phyloP scores from a whole-genome alignment of 2,888 invertebrate genomes.

The Megalurothrips usitatus region DNA sequence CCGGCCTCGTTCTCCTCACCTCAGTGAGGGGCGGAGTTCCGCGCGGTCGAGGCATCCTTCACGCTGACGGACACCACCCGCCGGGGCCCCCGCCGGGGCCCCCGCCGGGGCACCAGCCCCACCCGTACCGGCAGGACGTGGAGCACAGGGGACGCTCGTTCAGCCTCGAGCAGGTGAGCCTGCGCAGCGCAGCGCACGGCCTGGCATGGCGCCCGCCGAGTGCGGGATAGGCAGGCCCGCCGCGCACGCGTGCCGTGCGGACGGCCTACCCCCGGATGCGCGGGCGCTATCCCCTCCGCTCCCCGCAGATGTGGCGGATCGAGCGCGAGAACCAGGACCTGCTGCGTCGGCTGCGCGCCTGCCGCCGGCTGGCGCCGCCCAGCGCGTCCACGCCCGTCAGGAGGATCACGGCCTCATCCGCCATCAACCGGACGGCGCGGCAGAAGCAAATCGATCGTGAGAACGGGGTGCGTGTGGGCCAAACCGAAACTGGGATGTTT shows the following conservation, averaged over 20 bases:
- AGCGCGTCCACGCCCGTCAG: neutral
- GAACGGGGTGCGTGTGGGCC: neutral
- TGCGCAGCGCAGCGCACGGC: too few species aligned
- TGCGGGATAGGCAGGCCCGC: neutral
- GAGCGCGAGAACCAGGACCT: constrained; percentile 16
- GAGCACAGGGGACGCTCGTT: neutral
- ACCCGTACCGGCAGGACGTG: constrained; percentile 1
- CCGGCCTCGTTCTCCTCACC: neutral
- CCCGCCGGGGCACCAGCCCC: neutral
- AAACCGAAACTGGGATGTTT: neutral
- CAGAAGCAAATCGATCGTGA: neutral
- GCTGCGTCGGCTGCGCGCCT: constrained; percentile 1
- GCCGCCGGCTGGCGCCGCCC: neutral
- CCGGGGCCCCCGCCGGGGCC: neutral
- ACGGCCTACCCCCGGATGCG: neutral
- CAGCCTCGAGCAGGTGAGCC: neutral
- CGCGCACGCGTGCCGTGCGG: neutral
- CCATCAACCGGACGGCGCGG: neutral
- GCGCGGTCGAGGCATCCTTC: neutral
- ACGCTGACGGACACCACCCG: neutral
- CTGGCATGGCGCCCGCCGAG: too few species aligned
- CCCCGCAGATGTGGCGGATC: constrained; percentile 11
- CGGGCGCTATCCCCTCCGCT: neutral
- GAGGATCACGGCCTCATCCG: constrained; percentile 10
- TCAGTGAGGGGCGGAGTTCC: neutral